A percentile compares a stretch with the other conserved stretches of the same genome.
These are phyloP conservation scores for Ceratina japonica DNA, from an alignment of 1,140 invertebrate species.

Conservation along the genomic window DNA sequence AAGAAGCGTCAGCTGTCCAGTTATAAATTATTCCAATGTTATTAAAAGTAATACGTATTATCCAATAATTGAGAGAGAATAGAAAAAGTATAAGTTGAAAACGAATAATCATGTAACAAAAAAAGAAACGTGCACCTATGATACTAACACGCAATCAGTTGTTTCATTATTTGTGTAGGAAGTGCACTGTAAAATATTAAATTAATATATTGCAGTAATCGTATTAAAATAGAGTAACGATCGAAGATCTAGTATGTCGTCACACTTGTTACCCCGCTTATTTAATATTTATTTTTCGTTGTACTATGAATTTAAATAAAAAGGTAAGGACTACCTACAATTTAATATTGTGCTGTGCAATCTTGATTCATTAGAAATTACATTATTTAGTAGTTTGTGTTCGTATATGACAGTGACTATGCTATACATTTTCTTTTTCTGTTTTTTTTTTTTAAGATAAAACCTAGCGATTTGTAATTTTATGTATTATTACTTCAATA, in stretches of 20 bases:
- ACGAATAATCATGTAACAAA: slow-evolving; percentile 3
- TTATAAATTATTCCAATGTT: slow-evolving; percentile 63
- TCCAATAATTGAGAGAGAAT: slow-evolving; percentile 31
- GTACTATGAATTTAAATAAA: background rate
- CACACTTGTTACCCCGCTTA: slow-evolving; percentile 36
- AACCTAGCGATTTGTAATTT: too few relatives aligned
- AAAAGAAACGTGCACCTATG: slow-evolving; percentile 15
- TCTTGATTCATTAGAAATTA: too few relatives aligned
- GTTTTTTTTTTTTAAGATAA: too few relatives aligned
- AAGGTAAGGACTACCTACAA: too few relatives aligned
- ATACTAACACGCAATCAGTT: slow-evolving; percentile 35
- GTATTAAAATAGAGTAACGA: slow-evolving; percentile 11
- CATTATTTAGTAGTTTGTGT: too few relatives aligned
- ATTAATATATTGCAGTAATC: slow-evolving; percentile 43
- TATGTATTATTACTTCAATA: too few relatives aligned
- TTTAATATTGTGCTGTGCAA: too few relatives aligned
- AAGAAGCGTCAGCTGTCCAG: slow-evolving; percentile 51
- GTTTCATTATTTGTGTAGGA: slow-evolving; percentile 41
- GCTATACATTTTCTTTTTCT: too few relatives aligned
- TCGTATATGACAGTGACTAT: too few relatives aligned
- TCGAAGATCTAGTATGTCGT: slow-evolving; percentile 39
- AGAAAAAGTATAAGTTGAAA: slow-evolving; percentile 32
- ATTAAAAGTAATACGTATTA: slow-evolving; percentile 52
- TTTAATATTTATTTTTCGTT: slow-evolving; percentile 40
- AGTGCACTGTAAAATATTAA: slow-evolving; percentile 39